A percentile compares a stretch with the other conserved stretches of the same genome.
phyloP scores from a whole-genome alignment of 2,113 vertebrate species.

The Carettochelys insculpta region DNA sequence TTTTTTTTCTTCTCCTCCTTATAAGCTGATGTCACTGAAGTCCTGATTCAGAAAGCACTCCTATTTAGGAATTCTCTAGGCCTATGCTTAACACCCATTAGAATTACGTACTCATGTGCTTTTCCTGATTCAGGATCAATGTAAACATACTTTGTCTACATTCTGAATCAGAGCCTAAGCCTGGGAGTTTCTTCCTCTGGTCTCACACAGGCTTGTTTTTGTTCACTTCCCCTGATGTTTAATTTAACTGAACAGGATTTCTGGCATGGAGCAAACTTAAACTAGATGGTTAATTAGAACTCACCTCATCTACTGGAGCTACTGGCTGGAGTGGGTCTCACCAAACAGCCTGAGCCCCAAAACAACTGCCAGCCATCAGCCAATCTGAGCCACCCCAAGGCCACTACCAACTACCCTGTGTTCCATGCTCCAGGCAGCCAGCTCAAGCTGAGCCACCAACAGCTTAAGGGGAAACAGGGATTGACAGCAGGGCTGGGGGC shows the following conservation, averaged over 20 bases:
- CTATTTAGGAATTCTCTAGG: neutral
- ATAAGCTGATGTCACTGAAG: neutral
- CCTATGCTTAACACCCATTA: neutral
- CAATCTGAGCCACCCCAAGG: too few species aligned
- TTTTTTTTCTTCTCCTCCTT: neutral
- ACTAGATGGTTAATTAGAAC: neutral
- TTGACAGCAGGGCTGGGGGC: too few species aligned
- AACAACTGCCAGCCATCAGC: too few species aligned
- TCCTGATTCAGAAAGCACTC: neutral
- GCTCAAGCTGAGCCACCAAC: too few species aligned
- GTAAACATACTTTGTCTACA: neutral
- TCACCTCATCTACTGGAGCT: too few species aligned
- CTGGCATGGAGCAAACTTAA: neutral
- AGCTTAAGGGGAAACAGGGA: too few species aligned
- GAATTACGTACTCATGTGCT: neutral
- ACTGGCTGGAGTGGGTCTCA: too few species aligned
- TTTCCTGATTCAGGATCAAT: neutral
- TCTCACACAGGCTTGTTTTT: neutral
- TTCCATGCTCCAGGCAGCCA: too few species aligned
- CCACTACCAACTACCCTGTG: too few species aligned
- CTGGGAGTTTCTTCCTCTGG: neutral
- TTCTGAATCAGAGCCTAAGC: neutral
- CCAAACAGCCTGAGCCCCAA: too few species aligned
- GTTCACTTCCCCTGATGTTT: neutral
- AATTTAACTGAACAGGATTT: neutral